Evolutionary conservation across 2,888 invertebrate species (phyloP), one percentile per base, ranked within the genome.

Genomic region (Xestia ashworthii): DNA sequence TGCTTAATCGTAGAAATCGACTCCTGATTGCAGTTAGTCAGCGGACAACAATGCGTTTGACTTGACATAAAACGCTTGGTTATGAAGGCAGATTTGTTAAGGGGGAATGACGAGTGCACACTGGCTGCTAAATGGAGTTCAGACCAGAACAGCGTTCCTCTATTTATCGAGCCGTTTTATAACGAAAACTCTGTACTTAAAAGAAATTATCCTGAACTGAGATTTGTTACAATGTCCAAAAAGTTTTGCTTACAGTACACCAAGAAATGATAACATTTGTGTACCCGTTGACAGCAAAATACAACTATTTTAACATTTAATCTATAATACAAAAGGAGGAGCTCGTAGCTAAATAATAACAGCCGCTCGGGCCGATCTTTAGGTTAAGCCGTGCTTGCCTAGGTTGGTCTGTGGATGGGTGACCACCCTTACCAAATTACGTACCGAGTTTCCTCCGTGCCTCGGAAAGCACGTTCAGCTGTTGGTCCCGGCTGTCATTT

Each of bases 1-100:
- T 72, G 76, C 85, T 25, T 66, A 68, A 78, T 75, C 55, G 22
- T 58, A 76, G 79, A 80, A 84, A 80, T 83, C 82, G 64, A 58
- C 66, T 48, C 72, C 71, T 71, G 64, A 76, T 70, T 78, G 69
- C 62, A 70, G 19, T 74, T 65, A 25, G 76, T 50, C 72, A 69
- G 60, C 66, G 44, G n/a, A 6, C 25, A 48, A 73, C 48, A 58
- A 80, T 78, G 50, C 81, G 6, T 19, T 25, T 58, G 71, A 32
- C 22, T n/a, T 22, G 12, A 46, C 6, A 4, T 44, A 19, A 44
- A 48, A 22, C 25, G 5, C n/a, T 77, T 62, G 16, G 60, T 50
- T 68, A 60, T 67, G 41, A n/a, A 60, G 4, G 22, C 5, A 44
- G 9, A 65, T 74, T 41, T 48, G 32, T 14, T 50, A n/a, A 60